Base-by-base conservation (phyloP, 2,888 invertebrate species). In the Cordylochernes scorpioides region DNA sequence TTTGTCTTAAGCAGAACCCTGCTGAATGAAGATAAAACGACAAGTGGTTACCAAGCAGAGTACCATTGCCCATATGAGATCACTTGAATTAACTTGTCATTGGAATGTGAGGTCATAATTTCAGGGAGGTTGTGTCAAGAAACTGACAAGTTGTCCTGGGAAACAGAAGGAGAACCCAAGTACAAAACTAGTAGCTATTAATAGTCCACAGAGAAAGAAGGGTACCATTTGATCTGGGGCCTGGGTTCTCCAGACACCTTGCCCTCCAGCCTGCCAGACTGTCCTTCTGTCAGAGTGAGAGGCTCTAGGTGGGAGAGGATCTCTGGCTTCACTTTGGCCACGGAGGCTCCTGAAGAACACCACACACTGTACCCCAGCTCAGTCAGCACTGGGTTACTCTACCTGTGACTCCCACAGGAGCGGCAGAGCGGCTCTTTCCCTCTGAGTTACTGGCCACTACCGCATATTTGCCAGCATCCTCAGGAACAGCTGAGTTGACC, bases 221-320 rank as follows among this genome's bases (percentile, higher is more conserved):
- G 25, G 12, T 22, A 36, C 36, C 36, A 36, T 32, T 36, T 31
- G 3, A 36, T 26, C 16, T 36, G 28, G 1, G 36, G 31, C 26
- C 71, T 69, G 8, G 80, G 80, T 55, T 70, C 73, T 2, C 73
- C 78, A 49, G 64, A 64, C 7, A 80, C 66, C 45, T 67, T 62
- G 0, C 72, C 74, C 48, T 72, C 68, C 18, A 82, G 53, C 44
- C 66, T 65, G 25, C 78, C 50, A 0, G 71, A 70, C 43, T 74
- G 65, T 0, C 77, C 78, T 1, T 68, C 65, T 2, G 65, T 60
- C 0, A 68, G 64, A 38, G 65, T 65, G 17, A 61, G 57, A 14
- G 43, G 40, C 24, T 43, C 41, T 15, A 46, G 26, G 15, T 24
- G 29, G 13, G 33, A 28, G 1, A 36, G 12, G 13, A 41, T 24